These are phyloP conservation scores for Taxidea taxus DNA, from an alignment of 2,113 vertebrate genomes.

Conservation along the genomic window DNA sequence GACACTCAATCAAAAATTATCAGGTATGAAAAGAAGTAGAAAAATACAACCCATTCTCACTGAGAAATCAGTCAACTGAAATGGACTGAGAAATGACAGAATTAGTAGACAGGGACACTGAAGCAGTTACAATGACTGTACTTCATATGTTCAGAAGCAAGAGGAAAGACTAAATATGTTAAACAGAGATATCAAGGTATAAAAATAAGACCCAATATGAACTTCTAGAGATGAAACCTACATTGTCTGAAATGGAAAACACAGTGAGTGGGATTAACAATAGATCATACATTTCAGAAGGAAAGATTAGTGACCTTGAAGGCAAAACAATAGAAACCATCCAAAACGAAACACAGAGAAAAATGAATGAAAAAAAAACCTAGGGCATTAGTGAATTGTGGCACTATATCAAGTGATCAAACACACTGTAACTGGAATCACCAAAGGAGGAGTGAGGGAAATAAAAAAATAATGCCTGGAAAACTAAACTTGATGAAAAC, in stretches of 20 bases:
- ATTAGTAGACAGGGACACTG: neutral
- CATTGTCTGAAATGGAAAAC: constrained; percentile 22
- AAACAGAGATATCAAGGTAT: neutral
- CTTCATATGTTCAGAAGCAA: neutral
- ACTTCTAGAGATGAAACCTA: neutral
- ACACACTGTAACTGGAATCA: neutral
- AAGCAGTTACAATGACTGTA: neutral
- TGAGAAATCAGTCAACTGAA: neutral
- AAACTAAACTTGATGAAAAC: constrained; percentile 5
- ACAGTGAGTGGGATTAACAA: neutral
- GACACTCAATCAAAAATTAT: neutral
- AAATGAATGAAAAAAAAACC: neutral
- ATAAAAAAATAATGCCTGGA: neutral
- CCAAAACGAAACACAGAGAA: neutral
- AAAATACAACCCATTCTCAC: neutral
- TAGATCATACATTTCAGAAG: neutral
- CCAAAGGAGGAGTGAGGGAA: neutral
- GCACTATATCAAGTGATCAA: neutral
- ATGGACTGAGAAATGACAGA: neutral
- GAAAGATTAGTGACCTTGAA: constrained; percentile 12
- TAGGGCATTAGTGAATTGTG: neutral
- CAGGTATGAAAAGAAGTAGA: neutral
- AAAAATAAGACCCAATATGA: neutral
- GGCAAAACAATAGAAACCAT: neutral
- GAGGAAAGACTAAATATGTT: neutral